A percentile compares a stretch with the other conserved stretches of the same genome.
Evolutionary conservation across 1,140 invertebrate species (phyloP).

Genomic region (Platyura marginata): DNA sequence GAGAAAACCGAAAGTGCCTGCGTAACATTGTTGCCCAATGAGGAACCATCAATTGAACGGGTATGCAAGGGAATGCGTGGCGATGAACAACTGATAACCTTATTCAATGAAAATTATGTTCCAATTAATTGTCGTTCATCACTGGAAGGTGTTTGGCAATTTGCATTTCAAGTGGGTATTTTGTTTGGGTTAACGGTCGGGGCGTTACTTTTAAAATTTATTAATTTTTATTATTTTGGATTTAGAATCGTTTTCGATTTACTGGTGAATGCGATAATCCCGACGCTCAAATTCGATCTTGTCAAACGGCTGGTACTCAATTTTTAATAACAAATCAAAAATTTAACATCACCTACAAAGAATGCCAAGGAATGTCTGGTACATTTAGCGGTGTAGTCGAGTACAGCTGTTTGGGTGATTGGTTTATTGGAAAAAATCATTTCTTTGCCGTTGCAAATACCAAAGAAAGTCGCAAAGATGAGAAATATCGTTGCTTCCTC

Average conservation of each 20-base stretch:
- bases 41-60: conserved; percentile 50
- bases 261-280: conserved; percentile 77
- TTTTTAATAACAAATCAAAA: conserved; percentile 94
- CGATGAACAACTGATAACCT: conserved; percentile 64
- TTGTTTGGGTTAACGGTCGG: neutral
- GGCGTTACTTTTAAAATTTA: neutral
- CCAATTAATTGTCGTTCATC: conserved; percentile 85
- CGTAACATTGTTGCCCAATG: conserved; percentile 38
- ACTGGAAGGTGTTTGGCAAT: conserved; percentile 87
- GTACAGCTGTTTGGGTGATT: conserved; percentile 84
- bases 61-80: conserved; percentile 54
- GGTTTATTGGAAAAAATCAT: conserved; percentile 90
- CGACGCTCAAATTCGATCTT: conserved; percentile 79
- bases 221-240: conserved; percentile 5
- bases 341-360: conserved; percentile 86
- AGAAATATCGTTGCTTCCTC: conserved; percentile 83
- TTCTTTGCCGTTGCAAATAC: conserved; percentile 90
- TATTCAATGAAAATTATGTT: conserved; percentile 79
- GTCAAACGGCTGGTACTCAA: conserved; percentile 87
- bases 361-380: conserved; percentile 59
- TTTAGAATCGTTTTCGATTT: conserved; percentile 64
- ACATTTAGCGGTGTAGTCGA: conserved; percentile 84
- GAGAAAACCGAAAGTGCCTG: conserved; percentile 80
- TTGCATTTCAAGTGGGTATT: conserved; percentile 60
- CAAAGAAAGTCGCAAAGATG: conserved; percentile 82